Evolutionary conservation across 2,797 vertebrate species (phyloP), one percentile per base, ranked within the genome.

Genomic region (Pristis pectinata): DNA sequence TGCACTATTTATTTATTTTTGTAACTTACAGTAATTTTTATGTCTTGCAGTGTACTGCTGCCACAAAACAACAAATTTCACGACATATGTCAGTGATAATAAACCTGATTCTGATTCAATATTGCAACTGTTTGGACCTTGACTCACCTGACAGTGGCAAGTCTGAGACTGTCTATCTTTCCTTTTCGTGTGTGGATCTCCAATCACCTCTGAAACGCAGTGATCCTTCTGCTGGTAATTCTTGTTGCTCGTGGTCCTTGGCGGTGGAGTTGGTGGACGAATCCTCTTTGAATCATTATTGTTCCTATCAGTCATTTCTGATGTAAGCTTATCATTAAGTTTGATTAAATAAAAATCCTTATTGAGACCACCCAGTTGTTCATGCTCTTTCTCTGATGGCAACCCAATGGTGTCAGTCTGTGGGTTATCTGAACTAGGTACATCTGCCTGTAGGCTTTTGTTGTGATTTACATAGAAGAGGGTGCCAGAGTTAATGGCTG

Each of bases 361-460:
- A 15, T 49, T 53, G 67, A 34, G 44, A 30, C 15, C 7, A 44
- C 41, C 34, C 13, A 7, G 10, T 41, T 76, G 49, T 95, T 87
- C 67, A 8, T 83, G 41, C 41, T 61, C 82, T 94, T 85, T 96
- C 95, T 96, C 96, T 4, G 96, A 95, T 15, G 96, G 96, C 0
- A 95, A 95, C 56, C 95, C 95, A 10, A 96, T 95, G 83, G 96
- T 70, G 6, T 95, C 67, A 1, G 95, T 95, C 17, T 96, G 96
- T 67, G 56, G 95, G 2, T 95, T 95, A 77, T 97, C 97, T 0
- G 98, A 95, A 77, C 97, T 97, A 61, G 97, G 97, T 0, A 97
- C 96, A 4, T 97, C 96, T 15, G 95, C 95, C 13, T 97, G 97
- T 0, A 95, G 70, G 80, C 96, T 96, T 0, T 96, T 92, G 61